phyloP scores from a whole-genome alignment of 1,140 invertebrate genomes.

The Musca domestica region DNA sequence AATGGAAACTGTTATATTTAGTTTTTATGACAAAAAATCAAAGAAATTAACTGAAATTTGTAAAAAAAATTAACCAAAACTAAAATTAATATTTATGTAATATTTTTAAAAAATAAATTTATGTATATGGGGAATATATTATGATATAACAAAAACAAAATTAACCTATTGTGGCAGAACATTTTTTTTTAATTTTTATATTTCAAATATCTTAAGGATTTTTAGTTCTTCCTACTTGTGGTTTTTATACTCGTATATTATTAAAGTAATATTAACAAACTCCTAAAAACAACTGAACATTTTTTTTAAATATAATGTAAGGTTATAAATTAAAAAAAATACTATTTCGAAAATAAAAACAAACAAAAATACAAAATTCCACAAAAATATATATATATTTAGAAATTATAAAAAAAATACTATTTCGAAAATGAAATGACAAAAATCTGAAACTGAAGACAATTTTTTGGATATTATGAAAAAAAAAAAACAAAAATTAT shows the following conservation, averaged over 20 bases:
- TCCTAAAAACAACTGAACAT: slow-evolving; percentile 52
- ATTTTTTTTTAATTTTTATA: not conserved
- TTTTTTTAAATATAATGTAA: slow-evolving; percentile 35
- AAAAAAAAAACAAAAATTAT: too few relatives aligned
- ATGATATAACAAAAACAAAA: too few relatives aligned
- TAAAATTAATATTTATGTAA: too few relatives aligned
- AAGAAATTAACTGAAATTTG: too few relatives aligned
- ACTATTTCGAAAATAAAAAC: not conserved
- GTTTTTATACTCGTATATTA: not conserved
- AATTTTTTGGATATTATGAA: not conserved
- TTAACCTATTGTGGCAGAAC: too few relatives aligned
- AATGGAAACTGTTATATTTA: too few relatives aligned
- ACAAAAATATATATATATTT: not conserved
- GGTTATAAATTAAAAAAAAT: slow-evolving; percentile 5
- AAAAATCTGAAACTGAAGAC: too few relatives aligned
- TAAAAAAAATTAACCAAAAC: too few relatives aligned
- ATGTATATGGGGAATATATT: too few relatives aligned
- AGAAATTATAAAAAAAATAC: not conserved
- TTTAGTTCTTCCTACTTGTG: not conserved
- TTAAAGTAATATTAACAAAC: slow-evolving; percentile 31
- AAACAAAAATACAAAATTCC: not conserved
- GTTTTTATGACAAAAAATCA: too few relatives aligned
- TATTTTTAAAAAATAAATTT: too few relatives aligned
- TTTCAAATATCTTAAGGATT: not conserved
- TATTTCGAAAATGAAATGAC: not conserved